Base-by-base conservation (phyloP, 2,113 vertebrate species). In the Amblyopsis rosae region DNA sequence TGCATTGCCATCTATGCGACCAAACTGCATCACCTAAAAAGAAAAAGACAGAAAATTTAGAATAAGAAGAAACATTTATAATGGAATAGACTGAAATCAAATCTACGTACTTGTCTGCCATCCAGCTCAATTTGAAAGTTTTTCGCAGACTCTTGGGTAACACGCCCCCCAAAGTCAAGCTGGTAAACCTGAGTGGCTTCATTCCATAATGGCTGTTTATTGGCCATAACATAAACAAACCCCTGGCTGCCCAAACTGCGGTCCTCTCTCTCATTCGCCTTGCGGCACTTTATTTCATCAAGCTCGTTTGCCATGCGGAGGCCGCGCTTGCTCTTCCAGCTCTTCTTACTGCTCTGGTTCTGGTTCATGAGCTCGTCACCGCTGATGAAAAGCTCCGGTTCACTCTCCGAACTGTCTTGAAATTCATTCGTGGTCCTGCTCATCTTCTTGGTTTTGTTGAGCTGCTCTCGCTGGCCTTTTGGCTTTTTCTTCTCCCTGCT, bases 41-140 rank as follows among this genome's bases (percentile, higher is more conserved):
- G 50, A 55, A 72, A 59, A 12, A 68, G 15, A 70, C 19, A 72
- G 53, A 16, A 65, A 4, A 55, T 17, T n/a, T 10, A 32, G 32
- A 45, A 13, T 51, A 1, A 33, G 45, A 16, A 61, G 13, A 9
- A 49, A 63, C 1, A 7, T 49, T 26, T 19, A 49, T 5, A 16
- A 17, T 9, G 16, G 16, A 69, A 9, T 7, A 41, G 12, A 59
- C 13, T 3, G 9, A 13, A 47, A 17, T 47, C 46, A 50, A 10
- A 32, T 50, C 17, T 0, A 13, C 91, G 80, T 94, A 98, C 98
- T 94, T 99, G 97, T 88, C 97, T 92, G 53, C 98, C 98, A 83
- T 99, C 96, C 91, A 99, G 89, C 88, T 99, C 98, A 35, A 99
- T 99, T 85, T 99, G 98, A 89, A 99, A 99, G 86, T 99, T 99